A percentile compares a stretch with the other conserved stretches of the same genome.
Evolutionary conservation across 2,888 invertebrate genomes (phyloP).

Genomic region (Epiperipatus broadwayi): DNA sequence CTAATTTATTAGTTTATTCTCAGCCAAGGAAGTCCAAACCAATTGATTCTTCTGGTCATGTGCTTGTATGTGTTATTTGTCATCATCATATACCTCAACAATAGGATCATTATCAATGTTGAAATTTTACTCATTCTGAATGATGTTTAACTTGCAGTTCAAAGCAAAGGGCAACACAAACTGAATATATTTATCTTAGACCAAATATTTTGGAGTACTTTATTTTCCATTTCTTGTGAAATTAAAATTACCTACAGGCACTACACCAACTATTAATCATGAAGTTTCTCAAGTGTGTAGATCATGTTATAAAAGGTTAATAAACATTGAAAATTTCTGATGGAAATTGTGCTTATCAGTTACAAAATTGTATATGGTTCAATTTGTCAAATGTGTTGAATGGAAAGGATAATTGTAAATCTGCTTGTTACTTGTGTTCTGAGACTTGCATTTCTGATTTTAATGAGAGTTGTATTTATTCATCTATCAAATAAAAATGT

Average conservation of each 20-base stretch:
- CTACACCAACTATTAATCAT: conserved; percentile 71
- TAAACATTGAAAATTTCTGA: conserved; percentile 28
- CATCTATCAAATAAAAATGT: no score
- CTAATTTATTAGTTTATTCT: conserved; percentile 46
- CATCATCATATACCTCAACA: conserved; percentile 65
- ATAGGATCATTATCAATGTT: conserved; percentile 56
- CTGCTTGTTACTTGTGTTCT: no score
- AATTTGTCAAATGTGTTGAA: no score
- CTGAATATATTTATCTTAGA: conserved; percentile 58
- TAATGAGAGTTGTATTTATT: no score
- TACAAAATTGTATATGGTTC: no score
- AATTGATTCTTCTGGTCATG: conserved; percentile 56
- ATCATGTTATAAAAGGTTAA: conserved; percentile 57
- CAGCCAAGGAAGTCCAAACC: conserved; percentile 64
- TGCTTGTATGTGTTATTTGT: conserved; percentile 60
- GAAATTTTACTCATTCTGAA: conserved; percentile 52
- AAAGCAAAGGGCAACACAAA: conserved; percentile 53
- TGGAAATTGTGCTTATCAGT: conserved; percentile 23
- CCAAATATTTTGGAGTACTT: conserved; percentile 63
- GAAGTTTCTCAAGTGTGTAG: conserved; percentile 57
- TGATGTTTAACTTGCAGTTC: conserved; percentile 74
- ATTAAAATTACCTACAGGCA: conserved; percentile 57
- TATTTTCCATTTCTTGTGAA: conserved; percentile 73
- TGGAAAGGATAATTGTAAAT: no score
- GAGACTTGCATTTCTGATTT: no score